Base-by-base conservation (phyloP, 1,140 invertebrate species). In the roundworm (Caenorhabditis elegans) region DNA sequence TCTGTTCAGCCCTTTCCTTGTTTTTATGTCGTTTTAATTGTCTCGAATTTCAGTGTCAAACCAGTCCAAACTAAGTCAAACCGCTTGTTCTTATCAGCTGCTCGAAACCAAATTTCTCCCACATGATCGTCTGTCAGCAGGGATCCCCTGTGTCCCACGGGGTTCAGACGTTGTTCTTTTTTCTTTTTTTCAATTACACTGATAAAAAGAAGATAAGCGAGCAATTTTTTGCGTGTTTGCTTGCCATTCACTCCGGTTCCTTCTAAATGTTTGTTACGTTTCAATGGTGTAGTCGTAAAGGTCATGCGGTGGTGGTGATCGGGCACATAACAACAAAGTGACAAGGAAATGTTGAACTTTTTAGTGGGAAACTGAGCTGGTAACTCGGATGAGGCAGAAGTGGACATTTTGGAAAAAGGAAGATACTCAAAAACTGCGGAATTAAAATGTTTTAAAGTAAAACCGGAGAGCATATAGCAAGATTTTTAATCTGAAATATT, bases 261-360 rank as follows among this genome's bases (percentile, higher is more conserved):
- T n/a, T 70, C 60, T 26, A 70, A 70, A 39, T 39, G 60, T 70
- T 70, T 70, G 39, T 70, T 70, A 70, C 34, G 60, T 70, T 70
- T 70, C 34, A 24, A 34, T 70, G 60, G 34, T 70, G 60, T 70
- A 70, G 39, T 70, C 60, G 34, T 70, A 70, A 26, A 70, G 60
- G 60, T 70, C 60, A 70, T 70, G 60, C 22, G 60, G 26, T 26
- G 53, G n/a, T n/a, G n/a, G n/a, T n/a, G n/a, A n/a, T n/a, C n/a
- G n/a, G n/a, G n/a, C n/a, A n/a, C n/a, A n/a, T n/a, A n/a, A n/a
- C n/a, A n/a, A n/a, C n/a, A n/a, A n/a, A n/a, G n/a, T n/a, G n/a
- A n/a, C n/a, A n/a, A n/a, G n/a, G n/a, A n/a, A n/a, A n/a, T n/a
- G n/a, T n/a, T n/a, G n/a, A n/a, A n/a, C n/a, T n/a, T n/a, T n/a